Conservation (phyloP, 1,140 invertebrate genomes). For the Caenorhabditis briggsae region DNA sequence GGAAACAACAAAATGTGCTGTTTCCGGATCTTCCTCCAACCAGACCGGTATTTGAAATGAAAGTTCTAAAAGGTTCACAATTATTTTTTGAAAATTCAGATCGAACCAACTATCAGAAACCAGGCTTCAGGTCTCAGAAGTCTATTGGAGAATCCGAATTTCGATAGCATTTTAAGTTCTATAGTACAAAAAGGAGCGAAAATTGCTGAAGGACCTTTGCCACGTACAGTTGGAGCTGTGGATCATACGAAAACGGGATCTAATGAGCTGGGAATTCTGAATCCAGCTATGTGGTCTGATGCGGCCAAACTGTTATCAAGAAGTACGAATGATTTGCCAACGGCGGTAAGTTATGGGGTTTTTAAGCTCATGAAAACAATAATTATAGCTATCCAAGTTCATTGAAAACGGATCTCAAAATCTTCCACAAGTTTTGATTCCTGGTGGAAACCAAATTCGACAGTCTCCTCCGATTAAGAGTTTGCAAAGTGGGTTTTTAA, state of each 20-base stretch:
- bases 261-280: slow-evolving; percentile 15
- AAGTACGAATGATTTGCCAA: slow-evolving; percentile 34
- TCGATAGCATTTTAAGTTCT: slow-evolving; percentile 9
- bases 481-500: not conserved
- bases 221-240: slow-evolving; percentile 16
- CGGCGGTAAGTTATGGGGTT: not conserved
- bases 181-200: slow-evolving; percentile 35
- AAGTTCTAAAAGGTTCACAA: not conserved
- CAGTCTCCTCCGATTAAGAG: not conserved
- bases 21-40: slow-evolving; percentile 33
- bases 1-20: slow-evolving; percentile 1
- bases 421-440: slow-evolving; percentile 36
- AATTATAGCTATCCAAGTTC: slow-evolving; percentile 32
- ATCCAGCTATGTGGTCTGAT: slow-evolving; percentile 36
- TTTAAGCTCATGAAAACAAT: not conserved
- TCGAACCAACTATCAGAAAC: slow-evolving; percentile 19
- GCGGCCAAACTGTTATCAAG: slow-evolving; percentile 6
- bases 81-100: not conserved
- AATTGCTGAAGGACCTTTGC: slow-evolving; percentile 17
- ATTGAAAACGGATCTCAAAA: slow-evolving; percentile 35
- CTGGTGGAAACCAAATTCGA: slow-evolving; percentile 2
- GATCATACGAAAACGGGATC: slow-evolving; percentile 8
- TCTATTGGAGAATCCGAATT: slow-evolving; percentile 22
- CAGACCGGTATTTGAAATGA: not conserved
- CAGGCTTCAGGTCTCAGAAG: not conserved